Evolutionary conservation across 2,888 invertebrate species (phyloP), one percentile per base, ranked within the genome.

Genomic region (Brachyptera putata): DNA sequence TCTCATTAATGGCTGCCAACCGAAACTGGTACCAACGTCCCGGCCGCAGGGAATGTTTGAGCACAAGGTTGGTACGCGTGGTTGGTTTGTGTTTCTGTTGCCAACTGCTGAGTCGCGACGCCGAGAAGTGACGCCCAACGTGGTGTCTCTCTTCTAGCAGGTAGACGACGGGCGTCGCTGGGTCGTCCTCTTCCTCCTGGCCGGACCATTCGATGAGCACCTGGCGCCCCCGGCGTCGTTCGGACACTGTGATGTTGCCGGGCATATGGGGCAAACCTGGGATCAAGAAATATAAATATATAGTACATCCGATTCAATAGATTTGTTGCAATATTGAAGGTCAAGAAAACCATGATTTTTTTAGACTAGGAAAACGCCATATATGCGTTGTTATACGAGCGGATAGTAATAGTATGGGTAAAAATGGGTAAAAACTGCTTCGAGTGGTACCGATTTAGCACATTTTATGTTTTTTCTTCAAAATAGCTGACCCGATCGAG

Each of bases 21-120:
- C 89, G 79, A 69, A 89, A 87, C 66, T 87, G 84, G 73, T 89
- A 89, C 88, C 88, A 89, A 53, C 84, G 81, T 2, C 88, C 89
- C 0, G 86, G 85, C 69, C 83, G 84, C 53, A 83, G 72, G 26
- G 81, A 71, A 58, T 79, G 79, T 21, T 78, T 79, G 11, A 85
- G 72, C 1, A 80, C 76, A 1, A 79, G 77, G 64, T 77, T 79
- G 0, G 79, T 77, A 66, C 82, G 82, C 63, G 69, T 74, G 0
- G 82, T 79, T 63, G 69, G 74, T 62, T 80, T 75, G 57, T 79
- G 72, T 39, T 82, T 71, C n/a, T 80, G 73, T 48, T 75, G 76
- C 88, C 89, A 89, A 21, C 81, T 77, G 26, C 85, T 83, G 59
- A 88, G 76, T 65, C 83, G 80, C 1, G 80, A 78, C 62, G 83